These are phyloP conservation scores for Panagrolaimus sp. DNA, from an alignment of 1,140 invertebrate genomes.

Conservation along the genomic window DNA sequence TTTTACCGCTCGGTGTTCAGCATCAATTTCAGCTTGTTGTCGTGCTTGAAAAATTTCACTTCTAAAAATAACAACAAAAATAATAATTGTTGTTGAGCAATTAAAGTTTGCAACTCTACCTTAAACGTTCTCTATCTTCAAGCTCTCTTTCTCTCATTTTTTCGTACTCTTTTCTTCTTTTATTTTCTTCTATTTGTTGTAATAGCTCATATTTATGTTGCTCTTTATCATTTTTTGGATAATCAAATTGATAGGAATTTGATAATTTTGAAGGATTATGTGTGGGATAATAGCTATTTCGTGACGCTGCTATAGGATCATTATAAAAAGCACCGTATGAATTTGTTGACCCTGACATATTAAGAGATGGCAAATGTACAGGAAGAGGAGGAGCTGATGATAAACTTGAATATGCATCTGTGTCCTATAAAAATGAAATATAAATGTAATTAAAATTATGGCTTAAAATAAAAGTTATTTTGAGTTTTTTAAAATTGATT, in stretches of 20 bases:
- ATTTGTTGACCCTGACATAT: constrained; percentile 21
- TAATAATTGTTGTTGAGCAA: not conserved
- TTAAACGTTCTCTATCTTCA: constrained; percentile 43
- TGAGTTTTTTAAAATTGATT: too few species aligned
- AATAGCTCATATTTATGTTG: constrained; percentile 38
- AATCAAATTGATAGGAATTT: not conserved
- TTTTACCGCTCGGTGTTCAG: not conserved
- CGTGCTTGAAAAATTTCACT: constrained; percentile 30
- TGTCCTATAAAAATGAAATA: not conserved
- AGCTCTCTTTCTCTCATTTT: constrained; percentile 46
- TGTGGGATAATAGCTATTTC: constrained; percentile 2
- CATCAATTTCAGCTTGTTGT: constrained; percentile 5
- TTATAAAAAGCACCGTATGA: constrained; percentile 17
- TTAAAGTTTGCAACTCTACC: constrained; percentile 25
- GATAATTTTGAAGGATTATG: not conserved
- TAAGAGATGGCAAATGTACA: not conserved
- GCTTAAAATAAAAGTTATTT: too few species aligned
- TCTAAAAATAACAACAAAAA: constrained; percentile 17
- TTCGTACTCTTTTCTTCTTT: constrained; percentile 36
- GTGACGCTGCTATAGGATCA: not conserved
- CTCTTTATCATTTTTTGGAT: constrained; percentile 35
- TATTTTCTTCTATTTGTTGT: constrained; percentile 47
- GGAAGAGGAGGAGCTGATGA: not conserved
- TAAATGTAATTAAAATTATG: too few species aligned
- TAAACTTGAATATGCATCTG: not conserved